A percentile compares a stretch with the other conserved stretches of the same genome.
These are phyloP conservation scores for Hydrophis major DNA, from an alignment of 2,797 vertebrate genomes.

Conservation along the genomic window DNA sequence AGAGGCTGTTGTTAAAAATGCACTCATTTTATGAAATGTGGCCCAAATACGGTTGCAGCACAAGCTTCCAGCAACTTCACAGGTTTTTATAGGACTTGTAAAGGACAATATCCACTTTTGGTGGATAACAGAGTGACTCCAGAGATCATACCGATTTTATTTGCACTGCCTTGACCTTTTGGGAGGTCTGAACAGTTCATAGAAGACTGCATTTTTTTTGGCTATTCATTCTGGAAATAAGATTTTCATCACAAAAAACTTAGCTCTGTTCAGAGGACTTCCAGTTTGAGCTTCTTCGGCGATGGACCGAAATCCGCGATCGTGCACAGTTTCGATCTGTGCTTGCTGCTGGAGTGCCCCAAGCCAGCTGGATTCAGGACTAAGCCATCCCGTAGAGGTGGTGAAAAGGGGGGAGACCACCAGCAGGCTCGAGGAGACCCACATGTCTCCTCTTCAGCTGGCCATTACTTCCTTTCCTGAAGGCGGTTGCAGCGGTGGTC, in stretches of 20 bases:
- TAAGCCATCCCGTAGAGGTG: too few relatives aligned
- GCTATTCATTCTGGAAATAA: neutral
- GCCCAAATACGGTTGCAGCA: neutral
- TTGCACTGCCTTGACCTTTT: neutral
- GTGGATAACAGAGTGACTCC: too few relatives aligned
- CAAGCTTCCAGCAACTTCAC: neutral
- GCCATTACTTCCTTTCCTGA: too few relatives aligned
- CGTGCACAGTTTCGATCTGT: too few relatives aligned
- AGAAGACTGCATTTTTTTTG: neutral
- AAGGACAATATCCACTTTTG: neutral
- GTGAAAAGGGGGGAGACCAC: too few relatives aligned
- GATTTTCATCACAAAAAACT: neutral
- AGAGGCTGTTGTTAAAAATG: neutral
- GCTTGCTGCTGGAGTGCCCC: too few relatives aligned
- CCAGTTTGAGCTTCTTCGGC: too few relatives aligned
- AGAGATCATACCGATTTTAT: neutral
- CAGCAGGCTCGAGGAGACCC: too few relatives aligned
- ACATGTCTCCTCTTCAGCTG: too few relatives aligned
- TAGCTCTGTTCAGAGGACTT: neutral
- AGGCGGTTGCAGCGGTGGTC: too few relatives aligned
- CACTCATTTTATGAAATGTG: neutral
- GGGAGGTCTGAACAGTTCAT: neutral
- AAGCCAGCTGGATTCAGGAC: too few relatives aligned
- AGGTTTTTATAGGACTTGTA: neutral
- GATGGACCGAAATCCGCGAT: too few relatives aligned